phyloP scores from a whole-genome alignment of 2,797 vertebrate species.

The Numenius phaeopus region DNA sequence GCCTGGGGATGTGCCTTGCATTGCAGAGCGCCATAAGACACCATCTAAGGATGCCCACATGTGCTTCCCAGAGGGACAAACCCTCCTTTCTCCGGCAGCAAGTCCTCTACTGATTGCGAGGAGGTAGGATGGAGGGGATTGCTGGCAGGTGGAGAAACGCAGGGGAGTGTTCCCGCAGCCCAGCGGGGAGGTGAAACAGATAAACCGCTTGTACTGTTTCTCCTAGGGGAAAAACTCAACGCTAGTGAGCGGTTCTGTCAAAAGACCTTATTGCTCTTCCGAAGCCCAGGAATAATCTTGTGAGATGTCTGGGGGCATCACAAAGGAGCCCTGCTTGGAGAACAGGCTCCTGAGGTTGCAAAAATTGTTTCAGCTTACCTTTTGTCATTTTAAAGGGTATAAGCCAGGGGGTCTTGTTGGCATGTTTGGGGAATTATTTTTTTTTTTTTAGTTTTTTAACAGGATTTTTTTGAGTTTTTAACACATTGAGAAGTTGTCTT shows the following conservation, averaged over 20 bases:
- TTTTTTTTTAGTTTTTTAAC: background rate
- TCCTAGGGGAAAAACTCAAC: background rate
- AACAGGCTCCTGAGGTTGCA: background rate
- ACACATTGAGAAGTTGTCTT: background rate
- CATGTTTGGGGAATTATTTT: background rate
- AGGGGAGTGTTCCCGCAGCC: background rate
- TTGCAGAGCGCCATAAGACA: fast-evolving
- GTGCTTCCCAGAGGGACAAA: background rate
- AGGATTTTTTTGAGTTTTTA: background rate
- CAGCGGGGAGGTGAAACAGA: background rate
- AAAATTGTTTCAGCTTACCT: background rate
- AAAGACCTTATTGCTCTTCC: background rate
- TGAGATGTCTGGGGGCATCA: background rate
- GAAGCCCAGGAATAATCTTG: background rate
- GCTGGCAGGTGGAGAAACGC: background rate
- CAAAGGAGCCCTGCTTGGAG: background rate
- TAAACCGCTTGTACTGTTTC: background rate
- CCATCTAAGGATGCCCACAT: fast-evolving
- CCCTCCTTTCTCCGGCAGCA: background rate
- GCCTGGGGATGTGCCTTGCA: background rate
- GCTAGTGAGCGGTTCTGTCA: fast-evolving
- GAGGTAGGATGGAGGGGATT: background rate
- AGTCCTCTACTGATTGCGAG: background rate
- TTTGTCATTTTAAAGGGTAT: background rate
- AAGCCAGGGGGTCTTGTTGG: background rate